These are phyloP conservation scores for Chamaetylas fuelleborni DNA, from an alignment of 2,113 vertebrate species.

Conservation along the genomic window DNA sequence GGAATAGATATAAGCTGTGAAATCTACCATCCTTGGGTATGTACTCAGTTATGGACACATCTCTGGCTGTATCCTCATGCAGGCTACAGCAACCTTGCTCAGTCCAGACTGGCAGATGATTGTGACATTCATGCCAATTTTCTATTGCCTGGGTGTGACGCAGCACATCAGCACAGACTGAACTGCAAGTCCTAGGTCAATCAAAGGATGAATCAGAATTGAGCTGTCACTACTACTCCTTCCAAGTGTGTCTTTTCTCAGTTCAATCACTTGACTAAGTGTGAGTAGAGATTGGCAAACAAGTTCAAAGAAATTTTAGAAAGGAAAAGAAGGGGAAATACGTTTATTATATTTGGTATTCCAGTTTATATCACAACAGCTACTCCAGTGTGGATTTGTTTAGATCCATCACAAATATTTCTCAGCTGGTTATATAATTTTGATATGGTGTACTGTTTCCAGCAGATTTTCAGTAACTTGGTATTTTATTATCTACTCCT, in stretches of 20 bases:
- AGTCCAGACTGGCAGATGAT: neutral
- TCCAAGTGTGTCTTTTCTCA: neutral
- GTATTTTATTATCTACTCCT: neutral
- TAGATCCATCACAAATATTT: neutral
- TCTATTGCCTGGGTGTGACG: neutral
- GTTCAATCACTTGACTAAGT: neutral
- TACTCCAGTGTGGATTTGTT: neutral
- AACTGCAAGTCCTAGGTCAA: neutral
- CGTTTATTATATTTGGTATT: neutral
- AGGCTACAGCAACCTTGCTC: neutral
- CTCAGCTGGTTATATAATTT: neutral
- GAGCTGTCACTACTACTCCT: neutral
- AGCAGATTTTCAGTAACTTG: neutral
- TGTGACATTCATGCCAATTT: neutral
- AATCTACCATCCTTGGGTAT: constrained; percentile 39
- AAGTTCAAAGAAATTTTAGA: neutral
- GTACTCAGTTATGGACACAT: neutral
- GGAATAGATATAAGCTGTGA: constrained; percentile 44
- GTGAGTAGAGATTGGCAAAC: neutral
- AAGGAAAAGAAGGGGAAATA: neutral
- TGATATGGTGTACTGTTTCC: neutral
- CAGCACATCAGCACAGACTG: neutral
- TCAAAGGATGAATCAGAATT: neutral
- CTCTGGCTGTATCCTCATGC: neutral
- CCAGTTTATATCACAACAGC: neutral